Base-by-base conservation (phyloP, 2,113 vertebrate genomes). In the Nettapus auritus region DNA sequence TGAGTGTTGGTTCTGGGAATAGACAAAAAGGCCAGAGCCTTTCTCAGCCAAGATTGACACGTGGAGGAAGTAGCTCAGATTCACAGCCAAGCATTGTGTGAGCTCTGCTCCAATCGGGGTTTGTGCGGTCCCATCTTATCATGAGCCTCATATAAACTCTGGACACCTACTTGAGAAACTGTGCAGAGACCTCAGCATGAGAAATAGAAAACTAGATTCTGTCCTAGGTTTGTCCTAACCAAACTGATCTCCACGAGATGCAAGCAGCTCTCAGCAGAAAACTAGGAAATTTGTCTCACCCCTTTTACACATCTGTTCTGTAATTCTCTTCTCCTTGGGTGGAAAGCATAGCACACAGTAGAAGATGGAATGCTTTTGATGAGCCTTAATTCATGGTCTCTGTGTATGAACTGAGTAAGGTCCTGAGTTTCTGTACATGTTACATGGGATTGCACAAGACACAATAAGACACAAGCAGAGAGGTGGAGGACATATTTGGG, bases 31-130 rank as follows among this genome's bases (percentile, higher is more conserved):
- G 25, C 4, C 38, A 23, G 18, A 46, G 33, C 63, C 7, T 2
- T 42, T 57, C 38, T 34, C 34, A 77, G 33, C 3, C 4, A 23
- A 33, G 7, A 22, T 1, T 0, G 29, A 38, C 29, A 74, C 16
- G 28, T 86, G 55, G 64, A 60, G 33, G 22, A 57, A 69, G 11
- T 25, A 64, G 13, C 42, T 79, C 34, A 64, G n/a, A 68, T 68
- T 80, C 33, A 52, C 3, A 9, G 12, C 10, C 52, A 64, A 42
- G 8, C 0, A 0, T 7, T 60, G 28, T 7, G n/a, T 40, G 42
- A 53, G 9, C 2, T 64, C 13, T 92, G 28, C 50, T 74, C 21
- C 25, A 25, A 12, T 26, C 21, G 31, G 13, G n/a, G 5, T 59
- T 25, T 50, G 7, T 53, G 23, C 23, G 75, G 25, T 17, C 18